These are phyloP conservation scores for Wasmannia auropunctata DNA, from an alignment of 1,140 invertebrate species.

Conservation along the genomic window DNA sequence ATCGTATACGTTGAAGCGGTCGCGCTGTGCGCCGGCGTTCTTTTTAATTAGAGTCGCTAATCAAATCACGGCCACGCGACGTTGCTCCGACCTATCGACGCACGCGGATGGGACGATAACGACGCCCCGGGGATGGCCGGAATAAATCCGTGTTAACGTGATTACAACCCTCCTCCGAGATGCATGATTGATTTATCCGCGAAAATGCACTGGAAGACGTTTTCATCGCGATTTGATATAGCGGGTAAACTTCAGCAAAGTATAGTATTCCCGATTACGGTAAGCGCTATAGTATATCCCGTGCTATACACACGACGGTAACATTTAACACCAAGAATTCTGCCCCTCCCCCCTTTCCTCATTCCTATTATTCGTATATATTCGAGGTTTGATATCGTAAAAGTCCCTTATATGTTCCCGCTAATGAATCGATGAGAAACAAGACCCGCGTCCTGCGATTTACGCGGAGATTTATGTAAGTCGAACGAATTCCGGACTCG, in stretches of 20 bases:
- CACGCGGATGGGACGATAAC: conserved; percentile 66
- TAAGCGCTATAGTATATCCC: not conserved
- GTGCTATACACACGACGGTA: no score
- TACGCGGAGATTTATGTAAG: not conserved
- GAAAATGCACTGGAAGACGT: conserved; percentile 27
- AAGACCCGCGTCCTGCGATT: not conserved
- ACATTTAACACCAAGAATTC: not conserved
- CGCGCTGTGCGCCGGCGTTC: conserved; percentile 22
- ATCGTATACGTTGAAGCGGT: conserved; percentile 1
- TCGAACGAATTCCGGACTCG: conserved; percentile 7
- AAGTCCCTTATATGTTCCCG: not conserved
- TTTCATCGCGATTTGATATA: not conserved
- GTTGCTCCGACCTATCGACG: conserved; percentile 34
- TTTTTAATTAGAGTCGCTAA: conserved; percentile 56
- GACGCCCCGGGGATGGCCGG: conserved; percentile 74
- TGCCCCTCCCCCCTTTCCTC: not conserved
- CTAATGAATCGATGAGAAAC: not conserved
- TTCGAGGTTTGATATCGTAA: not conserved
- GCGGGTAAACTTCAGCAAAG: not conserved
- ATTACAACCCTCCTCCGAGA: conserved; percentile 75
- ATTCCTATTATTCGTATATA: no score
- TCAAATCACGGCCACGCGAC: conserved; percentile 47
- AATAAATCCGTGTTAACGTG: conserved; percentile 76
- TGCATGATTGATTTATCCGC: conserved; percentile 52
- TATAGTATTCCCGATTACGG: not conserved